phyloP scores from a whole-genome alignment of 92 coral and sea anemone species.

The Palythoa grandis region DNA sequence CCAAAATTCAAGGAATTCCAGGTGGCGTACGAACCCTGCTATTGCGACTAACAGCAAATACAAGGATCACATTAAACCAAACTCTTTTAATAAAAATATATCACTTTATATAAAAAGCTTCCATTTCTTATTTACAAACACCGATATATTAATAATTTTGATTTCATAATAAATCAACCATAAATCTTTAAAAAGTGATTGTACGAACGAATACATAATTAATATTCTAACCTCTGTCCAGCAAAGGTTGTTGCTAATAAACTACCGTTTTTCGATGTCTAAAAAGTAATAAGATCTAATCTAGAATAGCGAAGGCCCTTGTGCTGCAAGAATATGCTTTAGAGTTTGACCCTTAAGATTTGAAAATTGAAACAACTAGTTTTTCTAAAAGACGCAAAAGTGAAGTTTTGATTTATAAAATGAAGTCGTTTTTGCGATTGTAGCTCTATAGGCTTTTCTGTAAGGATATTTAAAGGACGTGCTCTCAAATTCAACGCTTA shows the following conservation, averaged over 20 bases:
- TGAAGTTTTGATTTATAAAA: no score
- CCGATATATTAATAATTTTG: constrained; percentile 6
- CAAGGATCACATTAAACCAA: not conserved
- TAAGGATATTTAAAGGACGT: no score
- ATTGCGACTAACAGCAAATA: not conserved
- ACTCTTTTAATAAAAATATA: not conserved
- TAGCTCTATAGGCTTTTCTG: no score
- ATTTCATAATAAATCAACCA: not conserved
- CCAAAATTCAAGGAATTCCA: no score
- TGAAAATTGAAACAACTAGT: no score
- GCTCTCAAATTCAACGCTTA: no score
- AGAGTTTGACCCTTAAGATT: no score
- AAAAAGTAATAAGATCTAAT: not conserved
- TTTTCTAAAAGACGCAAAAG: no score
- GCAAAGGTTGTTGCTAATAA: not conserved
- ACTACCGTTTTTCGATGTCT: not conserved
- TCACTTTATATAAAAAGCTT: not conserved
- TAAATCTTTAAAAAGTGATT: not conserved
- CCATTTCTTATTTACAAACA: not conserved
- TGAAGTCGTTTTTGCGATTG: no score
- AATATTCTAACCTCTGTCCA: not conserved
- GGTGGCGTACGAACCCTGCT: no score
- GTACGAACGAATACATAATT: not conserved
- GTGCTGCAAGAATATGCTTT: no score
- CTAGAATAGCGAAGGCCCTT: no score